Evolutionary conservation across 2,113 vertebrate species (phyloP).

Genomic region (Cyanoramphus novaezelandiae): DNA sequence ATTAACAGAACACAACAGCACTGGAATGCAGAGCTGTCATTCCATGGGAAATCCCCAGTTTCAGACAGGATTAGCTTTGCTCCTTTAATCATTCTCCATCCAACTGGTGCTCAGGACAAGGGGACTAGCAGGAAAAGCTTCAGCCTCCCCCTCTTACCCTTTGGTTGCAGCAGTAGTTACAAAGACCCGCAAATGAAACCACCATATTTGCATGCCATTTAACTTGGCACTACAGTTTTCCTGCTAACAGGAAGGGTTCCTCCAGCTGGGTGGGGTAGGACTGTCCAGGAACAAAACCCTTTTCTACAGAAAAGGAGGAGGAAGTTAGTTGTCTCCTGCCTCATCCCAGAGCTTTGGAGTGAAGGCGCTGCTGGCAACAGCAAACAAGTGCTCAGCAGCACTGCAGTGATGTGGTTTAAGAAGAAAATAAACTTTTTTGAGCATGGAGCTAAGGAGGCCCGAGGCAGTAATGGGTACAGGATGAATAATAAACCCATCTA

Average conservation of each 20-base stretch:
- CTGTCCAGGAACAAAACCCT: neutral
- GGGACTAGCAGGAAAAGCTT: neutral
- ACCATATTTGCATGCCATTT: neutral
- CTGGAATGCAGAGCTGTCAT: neutral
- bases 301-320: neutral
- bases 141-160: neutral
- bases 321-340: neutral
- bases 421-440: neutral
- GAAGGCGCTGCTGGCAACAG: neutral
- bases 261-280: neutral
- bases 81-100: neutral
- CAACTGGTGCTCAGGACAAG: neutral
- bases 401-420: slow-evolving; percentile 30
- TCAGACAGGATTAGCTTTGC: neutral
- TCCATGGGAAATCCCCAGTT: neutral
- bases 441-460: neutral
- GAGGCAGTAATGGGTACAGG: slow-evolving; percentile 33
- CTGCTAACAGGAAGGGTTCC: neutral
- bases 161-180: neutral
- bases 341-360: neutral
- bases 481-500: slow-evolving; percentile 49
- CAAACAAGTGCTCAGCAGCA: slow-evolving; percentile 41
- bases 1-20: neutral
- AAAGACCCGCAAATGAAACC: neutral
- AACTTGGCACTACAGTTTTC: neutral